Evolutionary conservation across 64 coral and sea anemone species (phyloP), one percentile per base, ranked within the genome.

Genomic region (Cladopsammia gracilis): DNA sequence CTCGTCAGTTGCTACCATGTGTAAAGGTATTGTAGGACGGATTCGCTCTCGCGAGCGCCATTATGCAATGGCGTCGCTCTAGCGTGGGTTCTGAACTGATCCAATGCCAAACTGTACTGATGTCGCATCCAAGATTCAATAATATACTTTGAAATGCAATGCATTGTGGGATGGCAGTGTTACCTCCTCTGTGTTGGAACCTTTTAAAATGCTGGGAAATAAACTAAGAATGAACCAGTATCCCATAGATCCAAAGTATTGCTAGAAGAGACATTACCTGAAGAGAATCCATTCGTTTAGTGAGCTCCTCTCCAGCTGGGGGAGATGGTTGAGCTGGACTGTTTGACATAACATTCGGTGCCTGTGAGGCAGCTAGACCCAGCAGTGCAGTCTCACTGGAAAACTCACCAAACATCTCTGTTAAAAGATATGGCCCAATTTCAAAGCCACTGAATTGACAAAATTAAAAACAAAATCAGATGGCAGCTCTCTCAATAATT

Each of bases 401-500:
- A 20, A 78, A 70, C 70, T 93, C 83, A 43, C 82, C 45, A 9
- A 96, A 42, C 49, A 92, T 86, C 47, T 96, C 94, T 47, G 94
- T 99, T 57, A 99, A 25, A 1, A 86, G 94, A 72, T 96, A 99
- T 5, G 98, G 94, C 72, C 96, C 94, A 15, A 96, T 86, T 54
- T 99, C 98, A 96, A 99, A 99, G 1, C 95, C 98, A 68, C 98
- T 99, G 74, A 2, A 68, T 18, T 15, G 8, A 65, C 25, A 1
- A 48, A 66, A 62, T 5, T 20, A 5, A 61, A 73, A 53, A 6
- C 22, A 64, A 11, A 42, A 65, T 11, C 3, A 23, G 5, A 64
- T 4, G 77, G 34, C 8, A 53, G 14, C 8, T 8, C 25, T 25
- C 19, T 57, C 11, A 34, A 34, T 59, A 34, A 13, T 25, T 34